Base-by-base conservation (phyloP, 2,888 invertebrate species). In the Cordilura impudica region DNA sequence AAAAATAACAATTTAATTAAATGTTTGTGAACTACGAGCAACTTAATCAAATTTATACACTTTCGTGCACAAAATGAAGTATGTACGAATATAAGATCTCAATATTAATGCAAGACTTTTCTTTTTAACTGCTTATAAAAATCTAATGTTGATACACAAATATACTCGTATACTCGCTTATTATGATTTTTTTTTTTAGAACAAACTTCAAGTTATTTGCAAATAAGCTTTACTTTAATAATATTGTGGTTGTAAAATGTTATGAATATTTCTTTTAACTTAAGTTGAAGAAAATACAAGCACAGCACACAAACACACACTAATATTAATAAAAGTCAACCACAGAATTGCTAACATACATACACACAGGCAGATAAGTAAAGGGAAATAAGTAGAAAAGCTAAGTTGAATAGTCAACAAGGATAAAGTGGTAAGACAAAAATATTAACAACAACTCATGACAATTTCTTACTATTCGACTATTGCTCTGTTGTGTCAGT, bases 221-320 rank as follows among this genome's bases (percentile, higher is more conserved):
- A 71, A 51, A 71, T 53, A 51, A 31, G 51, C 61, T 71, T 61
- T 29, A 45, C 43, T 61, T 71, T 60, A 21, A 12, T 61, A 45
- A 53, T 61, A 71, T 53, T 71, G 60, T 18, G 21, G 29, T 71
- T 61, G 14, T 12, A 71, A 61, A 61, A 70, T 70, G 49, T 60
- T 60, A 60, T 70, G 43, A 61, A 53, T 49, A 60, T 60, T 51
- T 26, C 18, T 18, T 26, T 4, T 14, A 39, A 58, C 49, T 29
- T 19, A 4, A 51, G 29, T 14, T 14, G 5, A 23, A 18, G 4
- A 45, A 29, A 26, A 26, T 26, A 51, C 16, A 35, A 26, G 23
- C 49, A 51, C 14, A 16, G 21, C 49, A 51, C 16, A 16, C 14
- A 53, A 8, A 54, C n/a, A 4, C 35, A 16, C 19, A 35, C 51